These are phyloP conservation scores for Suricata suricatta DNA, from an alignment of 2,113 vertebrate species.

Conservation along the genomic window DNA sequence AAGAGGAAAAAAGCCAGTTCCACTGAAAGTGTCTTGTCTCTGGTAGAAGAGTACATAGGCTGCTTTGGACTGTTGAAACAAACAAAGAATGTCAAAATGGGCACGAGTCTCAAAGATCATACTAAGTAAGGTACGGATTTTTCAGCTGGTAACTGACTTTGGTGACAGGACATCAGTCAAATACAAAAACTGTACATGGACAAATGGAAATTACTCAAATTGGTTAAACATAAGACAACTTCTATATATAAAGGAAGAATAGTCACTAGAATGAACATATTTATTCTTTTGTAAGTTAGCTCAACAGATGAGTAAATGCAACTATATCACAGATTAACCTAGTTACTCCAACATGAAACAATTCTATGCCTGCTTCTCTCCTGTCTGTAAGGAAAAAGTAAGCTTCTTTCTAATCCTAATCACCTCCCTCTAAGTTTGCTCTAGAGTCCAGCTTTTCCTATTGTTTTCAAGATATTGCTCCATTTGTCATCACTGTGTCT, in stretches of 20 bases:
- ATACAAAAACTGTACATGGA: background rate
- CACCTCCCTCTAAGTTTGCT: background rate
- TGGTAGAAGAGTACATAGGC: conserved; percentile 99
- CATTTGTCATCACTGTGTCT: background rate
- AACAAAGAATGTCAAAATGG: conserved; percentile 51
- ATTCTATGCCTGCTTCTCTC: background rate
- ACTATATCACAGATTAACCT: background rate
- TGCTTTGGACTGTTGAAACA: conserved; percentile 93
- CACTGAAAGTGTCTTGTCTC: conserved; percentile 94
- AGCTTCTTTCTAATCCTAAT: background rate
- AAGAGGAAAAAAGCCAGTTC: conserved; percentile 96
- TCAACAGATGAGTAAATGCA: conserved; percentile 20
- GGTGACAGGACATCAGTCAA: background rate
- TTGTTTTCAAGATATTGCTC: background rate
- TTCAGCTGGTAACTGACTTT: conserved; percentile 19
- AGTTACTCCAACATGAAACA: background rate
- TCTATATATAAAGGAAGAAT: conserved; percentile 29
- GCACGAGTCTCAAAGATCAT: conserved; percentile 36
- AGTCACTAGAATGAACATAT: background rate
- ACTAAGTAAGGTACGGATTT: background rate
- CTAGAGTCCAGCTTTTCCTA: background rate
- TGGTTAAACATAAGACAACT: conserved; percentile 19
- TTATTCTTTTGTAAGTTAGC: conserved; percentile 16
- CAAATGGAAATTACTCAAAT: conserved; percentile 25
- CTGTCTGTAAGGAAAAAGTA: background rate